Evolutionary conservation across 2,113 vertebrate species (phyloP).

Genomic region (Channa argus): DNA sequence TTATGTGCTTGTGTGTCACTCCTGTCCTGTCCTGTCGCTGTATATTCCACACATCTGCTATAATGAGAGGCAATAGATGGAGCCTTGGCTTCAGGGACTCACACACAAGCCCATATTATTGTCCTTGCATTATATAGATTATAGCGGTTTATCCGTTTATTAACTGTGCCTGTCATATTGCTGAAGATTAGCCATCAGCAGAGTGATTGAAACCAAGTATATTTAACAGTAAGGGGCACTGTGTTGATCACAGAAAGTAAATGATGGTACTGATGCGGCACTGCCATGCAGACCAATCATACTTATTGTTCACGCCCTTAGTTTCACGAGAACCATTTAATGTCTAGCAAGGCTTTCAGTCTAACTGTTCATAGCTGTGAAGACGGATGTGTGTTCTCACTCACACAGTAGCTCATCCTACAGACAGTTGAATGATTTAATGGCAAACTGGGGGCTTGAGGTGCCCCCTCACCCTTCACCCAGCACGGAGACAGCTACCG

Average conservation of each 20-base stretch:
- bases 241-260: slow-evolving; percentile 21
- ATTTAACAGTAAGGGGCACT: slow-evolving; percentile 43
- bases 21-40: slow-evolving; percentile 49
- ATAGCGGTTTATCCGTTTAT: slow-evolving; percentile 45
- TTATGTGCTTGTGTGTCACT: slow-evolving; percentile 60
- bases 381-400: slow-evolving; percentile 46
- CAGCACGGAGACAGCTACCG: slow-evolving; percentile 35
- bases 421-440: slow-evolving; percentile 67
- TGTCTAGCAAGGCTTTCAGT: slow-evolving; percentile 43
- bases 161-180: slow-evolving; percentile 42
- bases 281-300: slow-evolving; percentile 28
- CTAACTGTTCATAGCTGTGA: slow-evolving; percentile 34
- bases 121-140: slow-evolving; percentile 45
- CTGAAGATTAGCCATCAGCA: slow-evolving; percentile 28
- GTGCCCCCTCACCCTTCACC: slow-evolving; percentile 47
- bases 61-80: slow-evolving; percentile 59
- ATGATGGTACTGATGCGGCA: slow-evolving; percentile 3
- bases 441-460: slow-evolving; percentile 34
- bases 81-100: slow-evolving; percentile 69
- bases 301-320: slow-evolving; percentile 6
- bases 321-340: slow-evolving; percentile 29
- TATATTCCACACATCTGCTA: slow-evolving; percentile 50
- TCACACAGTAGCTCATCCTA: slow-evolving; percentile 56
- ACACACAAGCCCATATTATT: slow-evolving; percentile 46
- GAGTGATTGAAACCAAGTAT: slow-evolving; percentile 45